A percentile compares a stretch with the other conserved stretches of the same genome.
Conservation (phyloP, 1,140 invertebrate species). For the Neoseiulus cucumeris region DNA sequence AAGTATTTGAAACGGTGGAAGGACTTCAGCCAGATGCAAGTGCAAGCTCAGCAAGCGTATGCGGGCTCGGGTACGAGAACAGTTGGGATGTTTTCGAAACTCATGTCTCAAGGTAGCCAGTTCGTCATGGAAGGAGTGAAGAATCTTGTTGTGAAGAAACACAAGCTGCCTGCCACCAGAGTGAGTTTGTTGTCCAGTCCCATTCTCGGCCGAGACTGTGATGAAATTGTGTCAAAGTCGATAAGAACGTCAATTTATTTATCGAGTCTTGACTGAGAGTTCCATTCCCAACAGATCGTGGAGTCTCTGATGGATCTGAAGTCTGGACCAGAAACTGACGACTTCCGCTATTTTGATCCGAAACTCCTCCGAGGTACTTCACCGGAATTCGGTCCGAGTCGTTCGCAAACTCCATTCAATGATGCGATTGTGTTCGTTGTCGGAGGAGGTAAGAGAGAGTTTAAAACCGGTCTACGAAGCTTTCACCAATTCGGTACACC, state of each 20-base stretch:
- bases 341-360: conserved; percentile 77
- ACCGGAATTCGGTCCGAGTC: not conserved
- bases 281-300: conserved; percentile 66
- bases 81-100: conserved; percentile 92
- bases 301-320: conserved; percentile 75
- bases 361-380: conserved; percentile 42
- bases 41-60: conserved; percentile 32
- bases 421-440: conserved; percentile 85
- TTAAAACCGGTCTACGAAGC: not conserved
- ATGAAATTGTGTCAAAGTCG: too few relatives aligned
- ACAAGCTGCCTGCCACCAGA: conserved; percentile 27
- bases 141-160: conserved; percentile 92
- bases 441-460: conserved; percentile 55
- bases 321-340: conserved; percentile 52
- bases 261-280: conserved; percentile 17
- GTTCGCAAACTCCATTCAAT: conserved; percentile 11
- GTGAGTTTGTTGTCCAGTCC: conserved; percentile 35
- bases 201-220: conserved; percentile 13
- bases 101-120: conserved; percentile 85
- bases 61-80: conserved; percentile 89
- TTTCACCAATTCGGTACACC: too few relatives aligned
- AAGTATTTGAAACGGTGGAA: conserved; percentile 77
- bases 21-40: conserved; percentile 16
- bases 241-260: too few relatives aligned
- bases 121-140: conserved; percentile 99